Conservation (phyloP, 2,888 invertebrate species). For the Aricia artaxerxes region DNA sequence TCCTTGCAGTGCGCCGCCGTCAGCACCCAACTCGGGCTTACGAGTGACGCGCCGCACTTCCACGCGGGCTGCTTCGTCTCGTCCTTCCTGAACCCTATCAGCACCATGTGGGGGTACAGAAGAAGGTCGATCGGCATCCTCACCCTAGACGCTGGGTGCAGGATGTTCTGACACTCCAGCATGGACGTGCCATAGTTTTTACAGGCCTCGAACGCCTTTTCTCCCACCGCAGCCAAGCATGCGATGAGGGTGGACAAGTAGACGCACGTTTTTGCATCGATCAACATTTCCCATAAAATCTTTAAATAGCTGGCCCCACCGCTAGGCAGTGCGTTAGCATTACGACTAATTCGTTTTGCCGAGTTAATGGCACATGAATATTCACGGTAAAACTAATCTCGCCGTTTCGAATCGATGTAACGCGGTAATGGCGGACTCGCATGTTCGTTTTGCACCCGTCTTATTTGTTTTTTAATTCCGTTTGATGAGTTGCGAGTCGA, state of each 20-base stretch:
- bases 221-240: constrained; percentile 49
- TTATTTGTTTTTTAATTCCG: constrained; percentile 28
- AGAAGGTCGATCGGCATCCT: constrained; percentile 71
- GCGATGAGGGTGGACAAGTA: constrained; percentile 31
- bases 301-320: constrained; percentile 32
- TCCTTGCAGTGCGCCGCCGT: constrained; percentile 72
- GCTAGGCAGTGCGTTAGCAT: constrained; percentile 42
- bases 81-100: constrained; percentile 61
- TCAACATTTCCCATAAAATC: constrained; percentile 41
- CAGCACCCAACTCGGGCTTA: constrained; percentile 67
- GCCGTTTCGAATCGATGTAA: constrained; percentile 48
- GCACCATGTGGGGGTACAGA: constrained; percentile 84
- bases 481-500: constrained; percentile 11
- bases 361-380: constrained; percentile 48
- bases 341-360: constrained; percentile 55
- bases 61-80: constrained; percentile 49
- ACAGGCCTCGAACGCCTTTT: constrained; percentile 65
- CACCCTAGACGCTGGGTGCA: constrained; percentile 55
- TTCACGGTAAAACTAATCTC: constrained; percentile 51
- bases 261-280: constrained; percentile 32
- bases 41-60: constrained; percentile 73
- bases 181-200: constrained; percentile 60
- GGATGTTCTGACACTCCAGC: constrained; percentile 71
- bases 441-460: constrained; percentile 35
- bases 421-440: constrained; percentile 34